Base-by-base conservation (phyloP, 2,113 vertebrate genomes). In the Centropus unirufus region DNA sequence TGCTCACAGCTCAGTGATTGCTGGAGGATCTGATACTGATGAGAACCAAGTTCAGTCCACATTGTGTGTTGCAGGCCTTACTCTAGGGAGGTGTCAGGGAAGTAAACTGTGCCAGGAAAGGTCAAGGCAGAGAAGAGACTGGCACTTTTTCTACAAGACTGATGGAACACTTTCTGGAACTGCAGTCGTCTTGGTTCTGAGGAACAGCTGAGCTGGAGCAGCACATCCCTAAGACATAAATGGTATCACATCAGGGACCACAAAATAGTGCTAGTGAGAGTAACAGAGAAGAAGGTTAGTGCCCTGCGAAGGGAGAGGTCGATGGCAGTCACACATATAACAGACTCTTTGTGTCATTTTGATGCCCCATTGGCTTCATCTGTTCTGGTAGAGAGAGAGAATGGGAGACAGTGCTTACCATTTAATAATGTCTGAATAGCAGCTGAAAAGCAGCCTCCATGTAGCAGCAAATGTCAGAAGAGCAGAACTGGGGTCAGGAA, bases 401-500 rank as follows among this genome's bases (percentile, higher is more conserved):
- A 89, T 27, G 49, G 68, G 66, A 93, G 87, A 89, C 3, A 67
- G 87, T 42, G 72, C 61, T 96, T 51, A 67, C 8, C 44, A 74
- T 77, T 91, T 84, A 93, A 73, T 76, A 47, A 54, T 49, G 68
- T 72, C 77, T 91, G 64, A 90, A 62, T 0, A 0, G 42, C 75
- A 80, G 58, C 87, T 85, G 92, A 83, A 83, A 87, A 94, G 86
- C 80, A 86, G 72, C 63, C 24, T 88, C 68, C 79, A 66, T 26
- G 2, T 59, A 83, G 73, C 86, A 90, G 86, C 64, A 93, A 90
- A 96, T 90, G 89, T 72, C 96, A 95, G 89, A 89, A 70, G 94
- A 89, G 73, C 94, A 92, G 14, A 40, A 67, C 55, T 30, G 59
- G 67, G 94, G 83, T 95, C 93, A 88, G 82, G 15, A 77, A 59